Base-by-base conservation (phyloP, 2,888 invertebrate species). In the Choreutis nemorana region DNA sequence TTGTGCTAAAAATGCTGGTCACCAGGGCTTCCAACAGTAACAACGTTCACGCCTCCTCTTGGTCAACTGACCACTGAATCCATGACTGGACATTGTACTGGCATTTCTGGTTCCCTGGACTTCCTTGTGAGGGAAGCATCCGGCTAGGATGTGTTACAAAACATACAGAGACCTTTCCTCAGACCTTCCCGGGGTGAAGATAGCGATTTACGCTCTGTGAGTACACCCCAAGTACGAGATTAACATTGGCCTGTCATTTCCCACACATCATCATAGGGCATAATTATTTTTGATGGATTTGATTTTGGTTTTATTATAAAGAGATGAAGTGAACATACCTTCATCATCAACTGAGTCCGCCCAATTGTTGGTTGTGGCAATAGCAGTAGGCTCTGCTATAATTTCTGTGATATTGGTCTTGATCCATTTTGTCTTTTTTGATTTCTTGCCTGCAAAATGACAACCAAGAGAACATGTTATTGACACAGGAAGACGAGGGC, bases 321-420 rank as follows among this genome's bases (percentile, higher is more conserved):
- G 30, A 18, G 8, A 25, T n/a, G 14, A 28, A 28, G 15, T 31
- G 31, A 36, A 68, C 78, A 85, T 82, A 83, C 88, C 86, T 70
- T 88, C 87, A 49, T 91, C 90, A 53, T 94, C 94, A 46, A 89
- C 87, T 53, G 91, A 87, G 50, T 91, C 90, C 27, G 89, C 92
- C 89, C 94, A 92, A 54, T 83, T 82, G 67, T 83, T 83, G 51
- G 81, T 64, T 35, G 83, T 67, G 31, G 83, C 75, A 34, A 82
- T 77, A 33, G 83, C 80, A 30, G 84, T 84, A 32, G 85, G 82
- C 55, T 88, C 87, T 38, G 87, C 87, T 45, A 94, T 80, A 64
- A 95, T 94, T 52, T 89, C 88, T 63, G 87, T 90, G 54, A 95
- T 81, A 47, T 87, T 85, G 53, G 94, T 72, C 40, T 89, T 89